Evolutionary conservation across 1,140 invertebrate genomes (phyloP), one percentile per base, ranked within the genome.

Genomic region (Diachasma alloeum): DNA sequence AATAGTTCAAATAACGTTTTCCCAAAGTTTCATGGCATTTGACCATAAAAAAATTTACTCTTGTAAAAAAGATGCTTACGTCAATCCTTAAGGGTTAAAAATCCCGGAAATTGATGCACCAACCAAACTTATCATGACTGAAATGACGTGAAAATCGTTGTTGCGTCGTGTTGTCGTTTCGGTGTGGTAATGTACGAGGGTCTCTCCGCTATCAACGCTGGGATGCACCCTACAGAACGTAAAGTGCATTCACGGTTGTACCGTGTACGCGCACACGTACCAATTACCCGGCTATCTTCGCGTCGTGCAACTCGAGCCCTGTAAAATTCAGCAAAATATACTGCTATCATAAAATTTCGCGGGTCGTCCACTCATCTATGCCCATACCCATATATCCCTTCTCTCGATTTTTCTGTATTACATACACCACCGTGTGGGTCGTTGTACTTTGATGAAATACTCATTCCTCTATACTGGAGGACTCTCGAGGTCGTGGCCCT

Each of bases 301-400:
- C 59, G 59, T 63, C 59, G 59, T 63, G 59, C 59, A 63, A 63
- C 59, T 63, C 59, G 59, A 63, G 59, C 24, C 59, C 59, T 19
- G 59, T 63, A 63, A 63, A 63, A 63, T 63, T 63, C 24, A 63
- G 59, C 59, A 63, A 63, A 63, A 63, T 63, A 63, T 63, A 63
- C 59, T 63, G 59, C 59, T 63, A 63, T 63, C 59, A 63, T 63
- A 63, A 63, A 63, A 63, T 63, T 63, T 63, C 59, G 59, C 59
- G 59, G 59, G 22, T 63, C 59, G 19, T 31, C 24, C 24, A 31
- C 59, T 31, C 59, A 63, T 63, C 59, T 31, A 63, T 63, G 19
- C 59, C 59, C 11, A 63, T 63, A 63, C 59, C 8, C 9, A 26
- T 31, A 31, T 31, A 31, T 31, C 31, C 31, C 31, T 31, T 6